phyloP scores from a whole-genome alignment of 2,797 vertebrate species.

The Hemitrygon akajei region DNA sequence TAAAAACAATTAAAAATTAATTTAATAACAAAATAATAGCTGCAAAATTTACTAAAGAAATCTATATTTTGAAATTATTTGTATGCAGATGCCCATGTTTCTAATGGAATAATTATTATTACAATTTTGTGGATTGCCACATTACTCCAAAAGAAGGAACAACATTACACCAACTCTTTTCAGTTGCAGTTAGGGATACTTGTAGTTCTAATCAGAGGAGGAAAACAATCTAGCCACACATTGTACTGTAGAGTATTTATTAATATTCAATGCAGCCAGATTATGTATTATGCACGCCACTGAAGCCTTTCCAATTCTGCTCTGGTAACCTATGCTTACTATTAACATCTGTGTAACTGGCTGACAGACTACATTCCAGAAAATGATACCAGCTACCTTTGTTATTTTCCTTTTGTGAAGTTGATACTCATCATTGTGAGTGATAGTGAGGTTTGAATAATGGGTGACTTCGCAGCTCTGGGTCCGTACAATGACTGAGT shows the following conservation, averaged over 20 bases:
- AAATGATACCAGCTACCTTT: neutral
- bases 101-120: neutral
- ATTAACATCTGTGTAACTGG: neutral
- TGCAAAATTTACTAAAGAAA: neutral
- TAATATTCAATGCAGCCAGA: neutral
- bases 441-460: neutral
- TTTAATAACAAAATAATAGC: neutral
- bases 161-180: neutral
- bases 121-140: neutral
- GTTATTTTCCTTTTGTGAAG: neutral
- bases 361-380: neutral
- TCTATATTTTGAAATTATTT: neutral
- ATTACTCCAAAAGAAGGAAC: neutral
- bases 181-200: neutral
- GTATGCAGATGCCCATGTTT: neutral
- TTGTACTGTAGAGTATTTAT: neutral
- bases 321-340: neutral
- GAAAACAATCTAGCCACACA: neutral
- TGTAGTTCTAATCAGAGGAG: neutral
- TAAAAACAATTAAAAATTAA: neutral
- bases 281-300: neutral
- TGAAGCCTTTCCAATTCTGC: neutral
- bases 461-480: neutral
- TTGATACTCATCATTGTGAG: neutral
- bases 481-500: neutral